A percentile compares a stretch with the other conserved stretches of the same genome.
Conservation (phyloP, 2,888 invertebrate species). For the Oxyteleia sp. region DNA sequence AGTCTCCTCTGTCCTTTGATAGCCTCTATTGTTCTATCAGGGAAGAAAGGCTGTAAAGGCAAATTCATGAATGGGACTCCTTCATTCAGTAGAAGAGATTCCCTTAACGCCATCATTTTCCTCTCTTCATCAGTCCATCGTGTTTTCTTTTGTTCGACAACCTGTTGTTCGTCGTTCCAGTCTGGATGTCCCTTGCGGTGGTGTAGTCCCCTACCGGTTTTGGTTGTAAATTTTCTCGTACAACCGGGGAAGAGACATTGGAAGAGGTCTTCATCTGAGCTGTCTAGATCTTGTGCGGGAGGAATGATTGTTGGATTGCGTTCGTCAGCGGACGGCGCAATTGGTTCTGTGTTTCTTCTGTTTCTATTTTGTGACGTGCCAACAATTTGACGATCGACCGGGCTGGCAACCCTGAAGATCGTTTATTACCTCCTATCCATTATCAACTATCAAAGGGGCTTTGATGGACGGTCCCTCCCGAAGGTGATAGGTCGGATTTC, state of each 20-base stretch:
- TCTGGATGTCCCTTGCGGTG: not conserved
- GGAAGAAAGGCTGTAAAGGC: constrained; percentile 22
- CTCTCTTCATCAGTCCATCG: constrained; percentile 36
- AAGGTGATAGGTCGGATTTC: too few relatives aligned
- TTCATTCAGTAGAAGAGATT: not conserved
- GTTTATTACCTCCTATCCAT: too few relatives aligned
- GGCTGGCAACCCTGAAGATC: not conserved
- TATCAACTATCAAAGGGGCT: too few relatives aligned
- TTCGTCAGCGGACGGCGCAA: too few relatives aligned
- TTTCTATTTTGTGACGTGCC: not conserved
- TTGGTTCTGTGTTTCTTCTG: not conserved
- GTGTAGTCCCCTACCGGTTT: not conserved
- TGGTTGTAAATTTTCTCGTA: not conserved
- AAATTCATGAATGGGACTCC: constrained; percentile 48
- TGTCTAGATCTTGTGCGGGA: too few relatives aligned
- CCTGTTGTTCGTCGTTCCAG: not conserved
- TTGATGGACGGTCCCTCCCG: too few relatives aligned
- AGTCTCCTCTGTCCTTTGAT: constrained; percentile 7
- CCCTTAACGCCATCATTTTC: constrained; percentile 17
- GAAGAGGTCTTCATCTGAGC: not conserved
- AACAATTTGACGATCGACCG: not conserved
- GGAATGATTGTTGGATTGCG: too few relatives aligned
- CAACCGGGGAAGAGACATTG: not conserved
- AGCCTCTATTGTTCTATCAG: constrained; percentile 2
- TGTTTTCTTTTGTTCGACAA: not conserved